Percentiles rank a stretch among this genome's conserved stretches.
Evolutionary conservation across 2,888 invertebrate species (phyloP).

Genomic region (Hoplodrina ambigua): DNA sequence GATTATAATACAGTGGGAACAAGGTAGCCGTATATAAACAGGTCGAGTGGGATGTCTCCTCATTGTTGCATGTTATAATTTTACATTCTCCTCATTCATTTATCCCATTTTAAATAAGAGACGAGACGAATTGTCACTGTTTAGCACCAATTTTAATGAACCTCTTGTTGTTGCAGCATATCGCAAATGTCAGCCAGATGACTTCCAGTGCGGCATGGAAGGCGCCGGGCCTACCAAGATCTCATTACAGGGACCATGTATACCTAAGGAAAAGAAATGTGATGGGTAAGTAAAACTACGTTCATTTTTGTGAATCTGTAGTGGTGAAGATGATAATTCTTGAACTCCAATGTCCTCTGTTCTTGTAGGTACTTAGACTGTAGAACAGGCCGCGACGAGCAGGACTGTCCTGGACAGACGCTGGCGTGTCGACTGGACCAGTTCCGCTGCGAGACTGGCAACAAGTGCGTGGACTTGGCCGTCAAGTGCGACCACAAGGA

Average conservation of each 20-base stretch:
- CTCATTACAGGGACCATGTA: constrained; percentile 93
- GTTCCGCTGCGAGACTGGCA: constrained; percentile 95
- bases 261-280: constrained; percentile 96
- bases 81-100: neutral
- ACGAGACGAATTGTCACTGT: neutral
- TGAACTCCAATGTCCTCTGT: neutral
- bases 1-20: neutral
- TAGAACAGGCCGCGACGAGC: constrained; percentile 95
- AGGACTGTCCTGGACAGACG: constrained; percentile 91
- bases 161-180: constrained; percentile 92
- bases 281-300: constrained; percentile 91
- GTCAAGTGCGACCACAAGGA: constrained; percentile 96
- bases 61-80: neutral
- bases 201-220: constrained; percentile 96
- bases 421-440: constrained; percentile 95
- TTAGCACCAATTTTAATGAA: constrained; percentile 7
- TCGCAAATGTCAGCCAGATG: constrained; percentile 95
- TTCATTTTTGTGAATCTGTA: neutral
- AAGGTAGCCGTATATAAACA: neutral
- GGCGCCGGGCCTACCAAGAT: constrained; percentile 82
- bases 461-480: constrained; percentile 94
- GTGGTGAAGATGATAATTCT: neutral
- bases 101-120: neutral
- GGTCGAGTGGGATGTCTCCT: neutral
- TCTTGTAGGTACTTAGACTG: constrained; percentile 93